Evolutionary conservation across 2,797 vertebrate genomes (phyloP).

Genomic region (Clarias pachynema): DNA sequence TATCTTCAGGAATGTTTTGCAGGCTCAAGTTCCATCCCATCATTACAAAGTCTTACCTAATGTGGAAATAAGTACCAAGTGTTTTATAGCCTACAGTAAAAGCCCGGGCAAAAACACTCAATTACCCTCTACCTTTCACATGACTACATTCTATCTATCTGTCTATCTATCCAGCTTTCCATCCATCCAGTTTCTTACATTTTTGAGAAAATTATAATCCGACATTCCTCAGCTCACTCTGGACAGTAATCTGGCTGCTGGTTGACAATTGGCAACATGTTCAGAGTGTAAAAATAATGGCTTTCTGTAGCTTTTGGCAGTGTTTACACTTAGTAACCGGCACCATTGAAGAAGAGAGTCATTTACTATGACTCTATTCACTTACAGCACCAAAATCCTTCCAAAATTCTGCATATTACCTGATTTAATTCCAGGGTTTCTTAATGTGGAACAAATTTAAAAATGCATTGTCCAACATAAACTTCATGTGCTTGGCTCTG

Average conservation of each 20-base stretch:
- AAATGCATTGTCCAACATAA: not conserved
- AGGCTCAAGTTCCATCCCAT: slow-evolving; percentile 15
- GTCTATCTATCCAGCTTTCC: slow-evolving; percentile 6
- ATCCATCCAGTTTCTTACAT: not conserved
- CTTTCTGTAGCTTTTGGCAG: slow-evolving; percentile 2
- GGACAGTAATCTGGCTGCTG: not conserved
- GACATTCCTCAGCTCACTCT: not conserved
- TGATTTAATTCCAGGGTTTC: not conserved
- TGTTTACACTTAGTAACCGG: not conserved
- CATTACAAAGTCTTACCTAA: slow-evolving; percentile 25
- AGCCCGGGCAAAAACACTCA: not conserved
- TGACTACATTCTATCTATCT: not conserved
- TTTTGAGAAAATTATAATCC: not conserved
- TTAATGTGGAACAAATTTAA: not conserved
- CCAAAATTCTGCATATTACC: not conserved
- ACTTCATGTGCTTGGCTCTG: not conserved
- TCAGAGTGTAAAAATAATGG: not conserved
- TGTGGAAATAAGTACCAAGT: not conserved
- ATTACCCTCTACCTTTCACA: not conserved
- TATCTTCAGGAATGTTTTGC: not conserved
- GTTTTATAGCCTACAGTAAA: not conserved
- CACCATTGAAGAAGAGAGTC: not conserved
- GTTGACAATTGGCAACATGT: not conserved
- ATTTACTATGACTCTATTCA: not conserved
- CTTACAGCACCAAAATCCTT: not conserved